Conservation (phyloP, 2,888 invertebrate species). For the Diaprepes abbreviatus region DNA sequence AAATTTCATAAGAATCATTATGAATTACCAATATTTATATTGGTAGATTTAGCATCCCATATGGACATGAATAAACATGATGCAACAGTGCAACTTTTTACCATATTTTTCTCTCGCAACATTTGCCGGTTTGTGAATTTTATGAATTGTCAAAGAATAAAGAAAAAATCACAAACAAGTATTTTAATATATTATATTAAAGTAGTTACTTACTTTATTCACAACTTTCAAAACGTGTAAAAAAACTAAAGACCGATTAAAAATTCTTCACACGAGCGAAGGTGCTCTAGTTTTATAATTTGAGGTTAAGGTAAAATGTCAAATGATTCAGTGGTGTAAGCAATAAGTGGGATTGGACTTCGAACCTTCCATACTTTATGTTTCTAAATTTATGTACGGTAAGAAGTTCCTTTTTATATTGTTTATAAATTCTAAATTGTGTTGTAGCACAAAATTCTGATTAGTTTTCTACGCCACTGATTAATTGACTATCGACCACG, state of each 20-base stretch:
- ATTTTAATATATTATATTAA: not conserved
- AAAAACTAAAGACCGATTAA: not conserved
- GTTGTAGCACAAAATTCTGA: too few relatives aligned
- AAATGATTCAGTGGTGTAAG: not conserved
- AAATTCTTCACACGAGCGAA: conserved; percentile 16
- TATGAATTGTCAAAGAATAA: not conserved
- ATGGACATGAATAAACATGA: not conserved
- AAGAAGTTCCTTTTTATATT: too few relatives aligned
- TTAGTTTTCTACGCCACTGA: too few relatives aligned
- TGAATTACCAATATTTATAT: too few relatives aligned
- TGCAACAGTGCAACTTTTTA: not conserved
- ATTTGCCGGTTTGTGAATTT: not conserved
- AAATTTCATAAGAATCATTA: too few relatives aligned
- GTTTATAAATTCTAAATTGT: too few relatives aligned
- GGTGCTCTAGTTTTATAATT: conserved; percentile 6
- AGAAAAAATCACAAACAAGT: not conserved
- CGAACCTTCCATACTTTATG: too few relatives aligned
- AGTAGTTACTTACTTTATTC: not conserved
- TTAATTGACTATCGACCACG: too few relatives aligned
- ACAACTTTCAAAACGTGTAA: not conserved
- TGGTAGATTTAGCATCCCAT: not conserved
- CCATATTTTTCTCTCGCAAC: not conserved
- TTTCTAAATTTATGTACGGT: too few relatives aligned
- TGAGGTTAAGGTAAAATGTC: conserved; percentile 13
- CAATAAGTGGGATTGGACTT: too few relatives aligned